phyloP scores from a whole-genome alignment of 64 coral and sea anemone genomes.

The Cladopsammia gracilis region DNA sequence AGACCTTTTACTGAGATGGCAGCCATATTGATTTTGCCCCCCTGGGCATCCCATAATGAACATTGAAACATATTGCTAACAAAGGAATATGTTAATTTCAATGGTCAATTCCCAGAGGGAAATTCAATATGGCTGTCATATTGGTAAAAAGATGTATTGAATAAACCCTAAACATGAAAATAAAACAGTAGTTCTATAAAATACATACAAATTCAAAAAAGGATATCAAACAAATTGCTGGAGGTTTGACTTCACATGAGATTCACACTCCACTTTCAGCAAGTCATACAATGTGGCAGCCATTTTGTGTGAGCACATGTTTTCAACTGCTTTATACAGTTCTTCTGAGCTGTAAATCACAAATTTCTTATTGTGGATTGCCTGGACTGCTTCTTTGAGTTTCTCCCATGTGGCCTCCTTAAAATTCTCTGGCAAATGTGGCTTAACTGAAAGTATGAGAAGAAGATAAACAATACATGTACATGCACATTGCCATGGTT shows the following conservation, averaged over 20 bases:
- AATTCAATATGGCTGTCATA: no score
- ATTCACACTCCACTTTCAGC: slow-evolving; percentile 93
- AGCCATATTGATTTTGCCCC: no score
- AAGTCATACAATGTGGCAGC: slow-evolving; percentile 87
- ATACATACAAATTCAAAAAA: slow-evolving; percentile 29
- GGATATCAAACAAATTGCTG: slow-evolving; percentile 98
- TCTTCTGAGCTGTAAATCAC: slow-evolving; percentile 96
- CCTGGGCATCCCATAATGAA: no score
- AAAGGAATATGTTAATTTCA: no score
- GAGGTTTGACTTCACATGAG: slow-evolving; percentile 87
- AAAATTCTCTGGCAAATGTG: slow-evolving; percentile 94
- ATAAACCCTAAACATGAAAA: no score
- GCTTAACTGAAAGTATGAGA: slow-evolving; percentile 75
- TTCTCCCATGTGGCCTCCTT: slow-evolving; percentile 98
- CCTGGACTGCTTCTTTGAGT: slow-evolving; percentile 88
- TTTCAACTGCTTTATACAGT: slow-evolving; percentile 99
- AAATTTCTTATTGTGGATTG: slow-evolving; percentile 95
- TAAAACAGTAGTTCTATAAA: neutral
- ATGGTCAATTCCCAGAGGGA: no score
- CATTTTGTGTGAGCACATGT: slow-evolving; percentile 99
- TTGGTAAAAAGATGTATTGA: no score
- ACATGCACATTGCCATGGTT: no score
- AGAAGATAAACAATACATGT: neutral
- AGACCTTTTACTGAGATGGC: no score
- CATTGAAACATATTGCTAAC: no score